Base-by-base conservation (phyloP, 2,113 vertebrate species). In the Peromyscus maniculatus region DNA sequence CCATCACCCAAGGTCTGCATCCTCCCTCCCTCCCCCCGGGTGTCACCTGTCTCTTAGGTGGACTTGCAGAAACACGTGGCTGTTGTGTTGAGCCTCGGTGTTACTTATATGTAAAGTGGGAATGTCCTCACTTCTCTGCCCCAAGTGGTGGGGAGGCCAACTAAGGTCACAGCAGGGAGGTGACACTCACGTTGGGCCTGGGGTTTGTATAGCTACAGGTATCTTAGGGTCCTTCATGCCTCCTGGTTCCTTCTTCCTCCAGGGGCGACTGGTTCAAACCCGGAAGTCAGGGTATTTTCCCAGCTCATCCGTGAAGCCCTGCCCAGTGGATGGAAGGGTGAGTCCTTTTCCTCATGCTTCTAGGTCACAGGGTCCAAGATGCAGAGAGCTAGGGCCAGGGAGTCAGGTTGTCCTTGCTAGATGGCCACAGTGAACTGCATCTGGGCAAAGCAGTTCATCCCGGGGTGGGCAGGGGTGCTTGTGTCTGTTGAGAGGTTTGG, bases 261-360 rank as follows among this genome's bases (percentile, higher is more conserved):
- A 99, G 99, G 99, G 99, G 1, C 99, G 99, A 91, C 97, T 99
- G 91, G 97, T 99, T 31, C 99, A 99, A 95, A 99, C 99, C 0
- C 99, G 99, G 98, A 99, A 99, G 96, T 99, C 98, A 0, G 99
- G 99, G 31, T 99, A 99, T 97, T 99, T 99, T 55, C 99, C 99
- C 93, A 99, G 99, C 97, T 99, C 99, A 0, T 99, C 99, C 0
- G 99, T 99, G 64, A 99, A 99, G 96, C 99, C 99, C 49, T 99
- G 99, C 97, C 99, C 99, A 0, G 99, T 99, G 90, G 99, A 99
- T 24, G 99, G 99, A 7, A 99, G 99, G 99, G 99, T 99, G 96
- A 97, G 98, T 96, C 19, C 55, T 26, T 6, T 55, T 64, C 52
- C 0, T 0, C 74, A 39, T 43, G 72, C 43, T 17, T 49, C 92